These are phyloP conservation scores for Schizotus pectinicornis DNA, from an alignment of 2,888 invertebrate species.

Conservation along the genomic window DNA sequence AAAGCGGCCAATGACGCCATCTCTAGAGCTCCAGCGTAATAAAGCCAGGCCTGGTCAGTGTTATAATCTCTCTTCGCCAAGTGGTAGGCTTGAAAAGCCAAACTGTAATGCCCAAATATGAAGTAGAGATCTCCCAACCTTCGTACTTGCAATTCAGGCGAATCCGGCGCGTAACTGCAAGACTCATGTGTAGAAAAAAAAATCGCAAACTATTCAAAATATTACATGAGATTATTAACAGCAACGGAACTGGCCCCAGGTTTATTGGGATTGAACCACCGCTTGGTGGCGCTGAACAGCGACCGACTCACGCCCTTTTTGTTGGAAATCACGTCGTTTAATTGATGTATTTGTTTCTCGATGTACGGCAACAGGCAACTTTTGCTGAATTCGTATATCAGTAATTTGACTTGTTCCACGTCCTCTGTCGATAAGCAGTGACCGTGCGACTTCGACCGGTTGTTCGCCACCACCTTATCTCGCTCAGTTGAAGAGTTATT, in stretches of 20 bases:
- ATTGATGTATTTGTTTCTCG: conserved; percentile 82
- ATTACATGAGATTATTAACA: conserved; percentile 84
- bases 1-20: conserved; percentile 95
- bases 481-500: conserved; percentile 38
- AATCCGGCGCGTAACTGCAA: conserved; percentile 78
- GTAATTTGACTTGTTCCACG: conserved; percentile 81
- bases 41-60: conserved; percentile 95
- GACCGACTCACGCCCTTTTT: conserved; percentile 94
- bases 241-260: conserved; percentile 75
- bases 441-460: conserved; percentile 67
- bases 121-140: conserved; percentile 95
- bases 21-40: conserved; percentile 95
- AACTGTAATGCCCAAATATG: conserved; percentile 91
- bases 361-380: conserved; percentile 89
- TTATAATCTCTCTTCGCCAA: conserved; percentile 97
- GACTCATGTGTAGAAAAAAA: not conserved
- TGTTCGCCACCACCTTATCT: conserved; percentile 34
- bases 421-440: conserved; percentile 80
- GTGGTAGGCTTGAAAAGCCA: conserved; percentile 94
- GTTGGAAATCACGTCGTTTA: conserved; percentile 81
- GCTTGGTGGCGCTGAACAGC: conserved; percentile 90
- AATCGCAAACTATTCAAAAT: conserved; percentile 35
- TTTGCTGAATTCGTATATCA: conserved; percentile 86
- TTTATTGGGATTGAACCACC: conserved; percentile 93
- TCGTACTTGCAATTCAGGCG: conserved; percentile 90